Percentiles rank a stretch among this genome's conserved stretches.
Evolutionary conservation across 2,888 invertebrate genomes (phyloP).

Genomic region (Psylliodes chrysocephalus): DNA sequence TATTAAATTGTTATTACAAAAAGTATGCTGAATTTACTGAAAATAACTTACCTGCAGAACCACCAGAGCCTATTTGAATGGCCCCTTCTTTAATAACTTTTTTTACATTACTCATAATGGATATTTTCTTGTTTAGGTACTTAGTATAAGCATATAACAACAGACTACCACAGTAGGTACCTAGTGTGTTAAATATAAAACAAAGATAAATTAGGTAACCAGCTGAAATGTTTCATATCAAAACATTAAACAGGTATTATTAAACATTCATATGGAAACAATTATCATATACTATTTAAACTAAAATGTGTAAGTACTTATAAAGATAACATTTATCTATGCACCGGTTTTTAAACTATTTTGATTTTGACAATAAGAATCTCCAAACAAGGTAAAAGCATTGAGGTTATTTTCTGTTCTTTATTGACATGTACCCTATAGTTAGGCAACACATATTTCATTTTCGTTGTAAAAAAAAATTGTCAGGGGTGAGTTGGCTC

Average conservation of each 20-base stretch:
- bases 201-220: not conserved
- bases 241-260: not conserved
- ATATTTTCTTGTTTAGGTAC: not conserved
- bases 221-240: not conserved
- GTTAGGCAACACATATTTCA: no score
- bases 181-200: not conserved
- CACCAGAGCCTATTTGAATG: slow-evolving; percentile 88
- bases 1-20: slow-evolving; percentile 21
- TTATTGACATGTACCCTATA: no score
- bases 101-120: slow-evolving; percentile 48
- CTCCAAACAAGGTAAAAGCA: no score
- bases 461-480: no score
- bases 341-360: no score
- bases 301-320: no score
- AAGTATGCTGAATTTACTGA: not conserved
- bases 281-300: no score
- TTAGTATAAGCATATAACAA: not conserved
- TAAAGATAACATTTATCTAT: no score
- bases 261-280: no score
- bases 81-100: slow-evolving; percentile 71
- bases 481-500: no score
- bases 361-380: no score
- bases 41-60: slow-evolving; percentile 77
- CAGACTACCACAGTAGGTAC: not conserved
- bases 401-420: no score